Percentiles rank a stretch among this genome's conserved stretches.
Evolutionary conservation across 2,113 vertebrate genomes (phyloP).

Genomic region (Benitochromis conjunctus): DNA sequence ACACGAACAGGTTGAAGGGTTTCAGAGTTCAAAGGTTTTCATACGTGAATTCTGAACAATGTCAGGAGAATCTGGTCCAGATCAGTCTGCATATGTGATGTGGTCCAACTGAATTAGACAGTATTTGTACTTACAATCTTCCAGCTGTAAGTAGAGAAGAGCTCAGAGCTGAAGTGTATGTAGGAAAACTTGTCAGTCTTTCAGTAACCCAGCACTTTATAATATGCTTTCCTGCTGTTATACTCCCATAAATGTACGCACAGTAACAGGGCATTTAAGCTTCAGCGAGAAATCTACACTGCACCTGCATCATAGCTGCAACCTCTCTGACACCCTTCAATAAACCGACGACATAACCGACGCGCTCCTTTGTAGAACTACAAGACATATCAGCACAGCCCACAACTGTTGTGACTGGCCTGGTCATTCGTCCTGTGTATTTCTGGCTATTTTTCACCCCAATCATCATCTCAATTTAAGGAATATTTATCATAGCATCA

Average conservation of each 20-base stretch:
- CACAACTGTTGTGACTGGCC: background rate
- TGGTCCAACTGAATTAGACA: accelerated
- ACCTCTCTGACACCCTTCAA: background rate
- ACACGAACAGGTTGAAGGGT: background rate
- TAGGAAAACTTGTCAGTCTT: background rate
- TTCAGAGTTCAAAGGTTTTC: background rate
- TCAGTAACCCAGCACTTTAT: background rate
- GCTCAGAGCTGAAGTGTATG: background rate
- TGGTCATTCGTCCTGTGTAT: background rate
- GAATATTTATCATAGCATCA: no score
- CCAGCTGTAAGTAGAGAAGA: background rate
- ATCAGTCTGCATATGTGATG: background rate
- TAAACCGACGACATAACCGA: background rate
- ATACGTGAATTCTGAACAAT: accelerated
- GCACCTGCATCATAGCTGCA: background rate
- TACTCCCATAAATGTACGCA: background rate
- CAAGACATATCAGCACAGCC: background rate
- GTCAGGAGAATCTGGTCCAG: background rate
- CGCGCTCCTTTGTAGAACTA: background rate
- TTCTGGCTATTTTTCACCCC: accelerated
- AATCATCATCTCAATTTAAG: background rate
- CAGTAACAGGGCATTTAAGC: background rate
- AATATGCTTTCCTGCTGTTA: background rate
- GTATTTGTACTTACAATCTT: accelerated
- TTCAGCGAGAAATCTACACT: no score